Evolutionary conservation across 2,113 vertebrate species (phyloP).

Genomic region (Trematomus loennbergii): DNA sequence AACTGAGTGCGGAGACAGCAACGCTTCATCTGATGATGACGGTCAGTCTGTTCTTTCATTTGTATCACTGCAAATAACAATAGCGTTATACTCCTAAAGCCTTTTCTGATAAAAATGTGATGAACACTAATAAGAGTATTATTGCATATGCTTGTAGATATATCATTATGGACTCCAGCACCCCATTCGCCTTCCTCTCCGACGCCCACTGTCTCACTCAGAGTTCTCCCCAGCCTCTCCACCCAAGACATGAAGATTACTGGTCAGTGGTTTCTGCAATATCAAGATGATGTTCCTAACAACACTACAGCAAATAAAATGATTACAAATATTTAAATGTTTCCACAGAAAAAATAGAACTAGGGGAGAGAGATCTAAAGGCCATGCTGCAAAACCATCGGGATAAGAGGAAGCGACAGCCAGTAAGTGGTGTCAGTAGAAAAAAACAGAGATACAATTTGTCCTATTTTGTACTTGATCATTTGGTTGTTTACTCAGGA

Average conservation of each 20-base stretch:
- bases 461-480: background rate
- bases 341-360: conserved; percentile 89
- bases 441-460: background rate
- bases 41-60: conserved; percentile 80
- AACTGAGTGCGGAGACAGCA: conserved; percentile 92
- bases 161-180: conserved; percentile 89
- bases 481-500: conserved; percentile 83
- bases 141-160: conserved; percentile 81
- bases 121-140: background rate
- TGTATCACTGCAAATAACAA: background rate
- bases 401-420: conserved; percentile 94
- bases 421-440: conserved; percentile 83
- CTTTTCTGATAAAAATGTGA: background rate
- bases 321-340: conserved; percentile 25
- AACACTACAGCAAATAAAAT: background rate
- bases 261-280: conserved; percentile 81
- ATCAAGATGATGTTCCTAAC: background rate
- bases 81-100: background rate
- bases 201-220: conserved; percentile 88
- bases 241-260: conserved; percentile 96
- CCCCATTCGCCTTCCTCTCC: conserved; percentile 86
- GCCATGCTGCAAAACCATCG: conserved; percentile 92
- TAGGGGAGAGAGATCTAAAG: conserved; percentile 92
- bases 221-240: conserved; percentile 92
- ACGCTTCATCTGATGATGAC: conserved; percentile 95